Percentiles rank a stretch among this genome's conserved stretches.
phyloP scores from a whole-genome alignment of 1,140 invertebrate genomes.

The Triops cancriformis region DNA sequence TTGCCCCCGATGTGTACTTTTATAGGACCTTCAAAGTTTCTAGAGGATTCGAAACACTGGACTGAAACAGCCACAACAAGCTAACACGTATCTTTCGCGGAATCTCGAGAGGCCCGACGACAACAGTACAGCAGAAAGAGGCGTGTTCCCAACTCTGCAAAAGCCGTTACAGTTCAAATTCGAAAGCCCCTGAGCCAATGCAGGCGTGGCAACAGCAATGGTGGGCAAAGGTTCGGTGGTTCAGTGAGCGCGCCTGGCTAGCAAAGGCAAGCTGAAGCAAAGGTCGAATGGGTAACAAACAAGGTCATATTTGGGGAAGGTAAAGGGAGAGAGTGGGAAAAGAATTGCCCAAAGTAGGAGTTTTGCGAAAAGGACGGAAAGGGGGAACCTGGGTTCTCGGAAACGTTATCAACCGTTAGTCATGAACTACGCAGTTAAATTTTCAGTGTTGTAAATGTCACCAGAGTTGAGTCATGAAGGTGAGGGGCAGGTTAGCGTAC shows the following conservation, averaged over 20 bases:
- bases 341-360: background rate
- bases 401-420: background rate
- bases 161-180: background rate
- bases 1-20: background rate
- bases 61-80: background rate
- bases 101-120: background rate
- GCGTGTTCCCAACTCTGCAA: background rate
- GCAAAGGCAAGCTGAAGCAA: background rate
- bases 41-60: background rate
- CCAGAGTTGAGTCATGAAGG: too few relatives aligned
- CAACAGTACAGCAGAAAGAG: background rate
- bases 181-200: background rate
- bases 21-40: background rate
- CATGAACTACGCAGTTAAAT: background rate
- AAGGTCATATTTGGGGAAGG: background rate
- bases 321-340: background rate
- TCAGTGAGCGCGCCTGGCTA: background rate
- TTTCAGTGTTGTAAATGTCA: background rate
- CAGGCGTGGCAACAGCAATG: background rate
- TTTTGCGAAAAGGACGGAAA: background rate
- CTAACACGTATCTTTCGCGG: background rate
- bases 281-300: constrained; percentile 4
- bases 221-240: background rate
- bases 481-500: too few relatives aligned
- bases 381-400: background rate